Evolutionary conservation across 2,888 invertebrate species (phyloP), one percentile per base, ranked within the genome.

Genomic region (Agonopterix alstromeriana): DNA sequence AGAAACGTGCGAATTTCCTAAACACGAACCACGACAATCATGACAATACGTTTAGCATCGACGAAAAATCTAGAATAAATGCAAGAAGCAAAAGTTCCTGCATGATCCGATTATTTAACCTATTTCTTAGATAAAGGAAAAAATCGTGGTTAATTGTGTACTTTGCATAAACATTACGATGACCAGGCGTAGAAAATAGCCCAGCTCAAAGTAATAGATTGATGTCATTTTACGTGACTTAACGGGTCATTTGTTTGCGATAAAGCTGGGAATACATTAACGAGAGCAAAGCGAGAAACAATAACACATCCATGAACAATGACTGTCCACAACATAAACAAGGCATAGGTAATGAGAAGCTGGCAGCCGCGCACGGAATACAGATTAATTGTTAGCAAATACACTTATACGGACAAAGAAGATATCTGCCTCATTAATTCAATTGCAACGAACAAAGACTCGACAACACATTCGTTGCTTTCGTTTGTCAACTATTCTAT

Each of bases 371-470:
- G 70, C 60, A 60, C 65, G 61, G 86, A 79, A 85, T 86, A 83
- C 80, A 70, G 76, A 86, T 86, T 75, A 79, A 82, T 79, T 72
- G 72, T 72, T 70, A 71, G 62, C 63, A 70, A 67, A 74, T 74
- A 72, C 68, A 73, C 70, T 70, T 67, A 69, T 59, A 59, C 53
- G 70, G 66, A 82, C 82, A 82, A 81, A 81, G 78, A 76, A 71
- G 69, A 70, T 63, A 67, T 61, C 60, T 50, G 56, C 56, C 58
- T 70, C 59, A 68, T 67, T 69, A 67, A 66, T 61, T 64, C 57
- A 61, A 58, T 60, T 53, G 52, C 51, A 57, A 53, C 55, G 56
- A 69, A 67, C 66, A 70, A 70, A 66, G 69, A 69, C 66, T 58
- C 51, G 48, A 40, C 38, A 27, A 47, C 17, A 27, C 46, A 38